Conservation (phyloP, 2,888 invertebrate genomes). For the Sinodicranocentrus sp. region DNA sequence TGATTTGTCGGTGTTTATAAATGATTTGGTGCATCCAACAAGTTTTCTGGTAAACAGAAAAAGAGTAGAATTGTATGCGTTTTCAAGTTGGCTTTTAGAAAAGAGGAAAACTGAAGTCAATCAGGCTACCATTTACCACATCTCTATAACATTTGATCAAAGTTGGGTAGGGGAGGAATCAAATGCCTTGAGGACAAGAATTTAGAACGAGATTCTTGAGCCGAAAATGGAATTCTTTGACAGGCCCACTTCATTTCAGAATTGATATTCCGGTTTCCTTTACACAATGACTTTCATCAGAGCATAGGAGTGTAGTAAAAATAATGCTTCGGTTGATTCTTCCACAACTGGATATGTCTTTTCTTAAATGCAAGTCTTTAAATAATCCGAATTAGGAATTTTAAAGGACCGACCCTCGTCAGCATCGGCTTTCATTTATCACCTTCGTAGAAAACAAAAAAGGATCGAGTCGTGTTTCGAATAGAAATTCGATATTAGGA, state of each 20-base stretch:
- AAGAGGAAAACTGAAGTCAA: background rate
- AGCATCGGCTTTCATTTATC: conserved; percentile 2
- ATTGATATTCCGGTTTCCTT: conserved; percentile 46
- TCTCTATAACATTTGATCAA: background rate
- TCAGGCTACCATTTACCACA: conserved; percentile 10
- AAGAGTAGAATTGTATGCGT: too few species aligned
- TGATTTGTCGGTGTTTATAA: too few species aligned
- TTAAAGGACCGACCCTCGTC: conserved; percentile 42
- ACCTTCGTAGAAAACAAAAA: conserved; percentile 6
- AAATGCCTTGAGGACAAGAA: conserved; percentile 52
- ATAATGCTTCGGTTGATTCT: background rate
- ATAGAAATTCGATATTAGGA: conserved; percentile 19
- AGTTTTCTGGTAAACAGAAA: background rate
- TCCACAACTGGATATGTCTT: background rate
- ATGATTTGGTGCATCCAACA: too few species aligned
- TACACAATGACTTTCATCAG: background rate
- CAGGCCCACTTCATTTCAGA: conserved; percentile 25
- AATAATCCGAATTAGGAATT: conserved; percentile 29
- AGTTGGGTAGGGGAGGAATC: conserved; percentile 1
- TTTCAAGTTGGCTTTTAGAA: background rate
- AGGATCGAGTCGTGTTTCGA: conserved; percentile 20
- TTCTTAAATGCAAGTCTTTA: conserved; percentile 16
- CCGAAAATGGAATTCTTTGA: conserved; percentile 58
- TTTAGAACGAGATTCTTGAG: conserved; percentile 56
- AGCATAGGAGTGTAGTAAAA: background rate